A percentile compares a stretch with the other conserved stretches of the same genome.
Conservation (phyloP, 1,140 invertebrate species). For the Caenorhabditis brenneri region DNA sequence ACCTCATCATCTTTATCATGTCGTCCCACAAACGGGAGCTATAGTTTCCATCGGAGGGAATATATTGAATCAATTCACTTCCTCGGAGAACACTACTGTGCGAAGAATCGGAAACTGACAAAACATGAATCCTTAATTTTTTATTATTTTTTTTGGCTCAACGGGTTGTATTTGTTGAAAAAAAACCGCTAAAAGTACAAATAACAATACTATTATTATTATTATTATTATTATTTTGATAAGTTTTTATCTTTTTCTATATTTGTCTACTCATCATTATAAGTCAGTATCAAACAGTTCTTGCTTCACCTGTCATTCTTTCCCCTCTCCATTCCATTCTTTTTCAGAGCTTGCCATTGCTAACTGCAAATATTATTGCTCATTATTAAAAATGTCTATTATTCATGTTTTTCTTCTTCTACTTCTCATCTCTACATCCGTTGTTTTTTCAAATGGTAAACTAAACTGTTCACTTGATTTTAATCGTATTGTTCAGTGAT, state of each 20-base stretch:
- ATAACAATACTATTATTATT: no score
- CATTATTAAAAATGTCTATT: neutral
- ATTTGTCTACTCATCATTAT: neutral
- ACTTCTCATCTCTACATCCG: neutral
- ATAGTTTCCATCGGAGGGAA: neutral
- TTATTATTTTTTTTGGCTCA: neutral
- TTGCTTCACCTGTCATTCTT: neutral
- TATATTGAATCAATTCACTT: neutral
- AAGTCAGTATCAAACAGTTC: neutral
- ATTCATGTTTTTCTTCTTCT: neutral
- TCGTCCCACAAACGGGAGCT: neutral
- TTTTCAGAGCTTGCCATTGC: no score
- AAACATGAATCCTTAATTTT: neutral
- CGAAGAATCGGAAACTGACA: neutral
- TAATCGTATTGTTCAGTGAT: neutral
- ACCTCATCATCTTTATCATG: neutral
- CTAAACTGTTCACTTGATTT: neutral
- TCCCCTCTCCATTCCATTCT: no score
- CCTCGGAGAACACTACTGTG: neutral
- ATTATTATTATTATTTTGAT: no score
- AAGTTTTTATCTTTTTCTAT: neutral
- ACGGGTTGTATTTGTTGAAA: neutral
- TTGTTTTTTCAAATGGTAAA: neutral
- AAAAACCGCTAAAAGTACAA: neutral
- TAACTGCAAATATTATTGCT: neutral